Base-by-base conservation (phyloP, 2,888 invertebrate genomes). In the Choreutis nemorana region DNA sequence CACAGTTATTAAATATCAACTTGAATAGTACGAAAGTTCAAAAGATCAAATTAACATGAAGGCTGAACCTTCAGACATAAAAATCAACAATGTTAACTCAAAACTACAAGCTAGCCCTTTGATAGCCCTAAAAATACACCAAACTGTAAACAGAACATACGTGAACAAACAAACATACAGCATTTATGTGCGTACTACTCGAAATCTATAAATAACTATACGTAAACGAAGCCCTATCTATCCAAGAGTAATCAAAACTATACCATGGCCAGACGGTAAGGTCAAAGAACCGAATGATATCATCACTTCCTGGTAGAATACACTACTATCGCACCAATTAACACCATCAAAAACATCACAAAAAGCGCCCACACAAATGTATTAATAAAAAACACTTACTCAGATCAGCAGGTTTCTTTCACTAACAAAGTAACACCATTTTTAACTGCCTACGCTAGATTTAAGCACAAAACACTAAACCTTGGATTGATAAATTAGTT, bases 261-360 rank as follows among this genome's bases (percentile, higher is more conserved):
- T 31, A 13, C 18, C 12, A 12, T 20, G 20, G 45, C 33, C 35
- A 36, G 42, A 39, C 37, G 36, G n/a, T 40, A 52, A 54, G 56
- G 54, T 60, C 55, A 60, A 60, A 57, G 55, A 56, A 55, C 57
- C 38, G 36, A 49, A 43, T 73, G 71, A 71, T 75, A 68, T 71
- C 64, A 73, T 55, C 58, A 42, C 46, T 65, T 61, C 57, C 59
- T 63, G 50, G 46, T 51, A 50, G 40, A 52, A 55, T 45, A 52
- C 46, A 45, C 55, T 54, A 57, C 54, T 57, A 54, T 53, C 45
- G 42, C 38, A 42, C 42, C 44, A 50, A 57, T 48, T 40, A 34
- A 37, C 34, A 37, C 25, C 34, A 39, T 41, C 40, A 50, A 48
- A 45, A 41, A 45, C 41, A 25, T 51, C 48, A 42, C 36, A 41